Evolutionary conservation across 2,113 vertebrate species (phyloP), one percentile per base, ranked within the genome.

Genomic region (Lagopus leucura): DNA sequence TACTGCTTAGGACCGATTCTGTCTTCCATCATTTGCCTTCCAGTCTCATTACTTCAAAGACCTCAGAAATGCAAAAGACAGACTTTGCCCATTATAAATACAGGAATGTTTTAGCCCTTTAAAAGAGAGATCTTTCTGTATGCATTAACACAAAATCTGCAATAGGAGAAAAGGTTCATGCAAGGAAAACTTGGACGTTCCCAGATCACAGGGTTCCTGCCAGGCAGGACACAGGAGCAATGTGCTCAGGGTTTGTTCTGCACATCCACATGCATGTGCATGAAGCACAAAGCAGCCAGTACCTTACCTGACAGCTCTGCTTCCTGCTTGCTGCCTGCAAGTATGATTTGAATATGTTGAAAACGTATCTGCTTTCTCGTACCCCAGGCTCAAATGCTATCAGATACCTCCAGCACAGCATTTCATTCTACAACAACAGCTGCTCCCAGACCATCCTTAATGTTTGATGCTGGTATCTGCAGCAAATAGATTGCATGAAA

Each of bases 261-360:
- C 22, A 42, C 6, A 2, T 32, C 57, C 19, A 22, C 2, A 0
- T 10, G 0, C 19, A 14, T 27, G 25, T 22, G 8, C 16, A 34
- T 27, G 42, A 13, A 22, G 32, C 28, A 32, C 61, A 25, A 47
- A 50, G 20, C 6, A 17, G 43, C 36, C 63, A 13, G 18, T 24
- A 18, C 60, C 85, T 83, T 40, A 30, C 57, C n/a, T 55, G 7
- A 28, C 24, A 19, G 34, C 25, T 70, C 57, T 86, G 55, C n/a
- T 63, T 77, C 66, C 67, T 86, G 11, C 25, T 40, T 47, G n/a
- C 52, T 69, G 11, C 55, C 67, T 83, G 43, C n/a, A 2, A 89
- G 21, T n/a, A 57, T 54, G 22, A 14, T 14, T 27, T 74, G 63
- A 54, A 38, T 16, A 9, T 42, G 27, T 48, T 65, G 34, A n/a